phyloP scores from a whole-genome alignment of 2,113 vertebrate genomes.

The Trematocara stigmaticum region DNA sequence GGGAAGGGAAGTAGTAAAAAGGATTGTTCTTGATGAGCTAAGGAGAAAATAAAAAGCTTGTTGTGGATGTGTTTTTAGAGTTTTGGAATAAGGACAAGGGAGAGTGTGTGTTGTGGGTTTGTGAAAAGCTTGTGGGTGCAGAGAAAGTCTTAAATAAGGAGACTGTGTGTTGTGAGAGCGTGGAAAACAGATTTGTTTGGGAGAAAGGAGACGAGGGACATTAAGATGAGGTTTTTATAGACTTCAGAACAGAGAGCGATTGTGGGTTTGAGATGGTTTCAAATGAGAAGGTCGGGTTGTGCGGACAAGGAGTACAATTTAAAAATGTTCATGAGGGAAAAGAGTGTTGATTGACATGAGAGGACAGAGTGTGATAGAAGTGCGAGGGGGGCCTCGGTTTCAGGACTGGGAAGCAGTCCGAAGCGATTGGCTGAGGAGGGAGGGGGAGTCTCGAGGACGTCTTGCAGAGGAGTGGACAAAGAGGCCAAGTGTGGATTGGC shows the following conservation, averaged over 20 bases:
- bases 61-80: neutral
- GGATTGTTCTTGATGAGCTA: neutral
- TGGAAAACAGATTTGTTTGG: neutral
- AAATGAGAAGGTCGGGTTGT: neutral
- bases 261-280: neutral
- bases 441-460: conserved; percentile 35
- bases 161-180: neutral
- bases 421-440: conserved; percentile 43
- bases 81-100: neutral
- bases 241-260: neutral
- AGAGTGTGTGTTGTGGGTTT: conserved; percentile 32
- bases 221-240: neutral
- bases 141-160: conserved; percentile 5
- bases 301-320: neutral
- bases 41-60: neutral
- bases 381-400: neutral
- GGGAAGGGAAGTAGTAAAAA: neutral
- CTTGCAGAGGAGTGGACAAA: conserved; percentile 34
- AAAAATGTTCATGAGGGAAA: neutral
- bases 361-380: neutral
- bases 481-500: conserved; percentile 20
- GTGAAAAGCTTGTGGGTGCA: conserved; percentile 16
- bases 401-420: neutral
- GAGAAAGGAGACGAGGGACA: neutral
- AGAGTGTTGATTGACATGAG: neutral